Evolutionary conservation across 2,797 vertebrate species (phyloP).

Genomic region (Chrysocyon brachyurus): DNA sequence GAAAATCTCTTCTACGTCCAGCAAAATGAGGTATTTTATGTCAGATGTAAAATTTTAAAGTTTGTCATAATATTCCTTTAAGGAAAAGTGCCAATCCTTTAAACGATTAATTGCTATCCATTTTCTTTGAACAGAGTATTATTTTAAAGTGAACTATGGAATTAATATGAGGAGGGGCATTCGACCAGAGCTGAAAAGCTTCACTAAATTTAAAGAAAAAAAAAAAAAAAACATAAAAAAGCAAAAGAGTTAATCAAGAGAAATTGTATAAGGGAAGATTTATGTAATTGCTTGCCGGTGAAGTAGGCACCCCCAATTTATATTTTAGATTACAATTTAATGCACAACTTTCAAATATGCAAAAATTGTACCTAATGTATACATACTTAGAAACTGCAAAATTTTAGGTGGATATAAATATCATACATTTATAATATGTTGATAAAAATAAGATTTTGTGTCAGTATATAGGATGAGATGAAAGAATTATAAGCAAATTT

Average conservation of each 20-base stretch:
- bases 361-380: neutral
- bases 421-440: neutral
- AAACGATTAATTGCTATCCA: neutral
- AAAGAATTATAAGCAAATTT: neutral
- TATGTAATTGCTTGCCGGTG: neutral
- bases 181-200: neutral
- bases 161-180: neutral
- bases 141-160: neutral
- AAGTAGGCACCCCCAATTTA: neutral
- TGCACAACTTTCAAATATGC: neutral
- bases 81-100: neutral
- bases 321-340: neutral
- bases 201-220: neutral
- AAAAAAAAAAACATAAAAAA: neutral
- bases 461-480: neutral
- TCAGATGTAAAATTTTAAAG: neutral
- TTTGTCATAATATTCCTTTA: neutral
- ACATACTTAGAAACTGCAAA: neutral
- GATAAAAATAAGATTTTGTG: neutral
- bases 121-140: neutral
- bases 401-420: neutral
- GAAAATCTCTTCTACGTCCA: neutral
- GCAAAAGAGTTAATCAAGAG: neutral
- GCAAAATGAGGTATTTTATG: neutral
- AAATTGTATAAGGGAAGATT: neutral